Evolutionary conservation across 2,888 invertebrate species (phyloP), one percentile per base, ranked within the genome.

Genomic region (Latheticus oryzae): DNA sequence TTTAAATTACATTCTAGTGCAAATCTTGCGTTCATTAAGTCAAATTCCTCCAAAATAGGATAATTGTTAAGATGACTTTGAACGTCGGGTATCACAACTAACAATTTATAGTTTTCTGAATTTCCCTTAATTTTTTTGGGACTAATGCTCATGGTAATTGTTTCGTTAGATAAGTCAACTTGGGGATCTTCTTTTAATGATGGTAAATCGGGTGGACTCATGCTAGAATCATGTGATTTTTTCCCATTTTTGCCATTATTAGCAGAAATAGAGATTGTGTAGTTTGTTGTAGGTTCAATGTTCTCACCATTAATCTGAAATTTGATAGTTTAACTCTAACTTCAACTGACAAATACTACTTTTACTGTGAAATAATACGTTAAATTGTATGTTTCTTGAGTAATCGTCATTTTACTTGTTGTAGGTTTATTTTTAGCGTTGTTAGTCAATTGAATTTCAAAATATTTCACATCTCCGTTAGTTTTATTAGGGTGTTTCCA

Each of bases 401-500:
- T n/a, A n/a, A 23, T 40, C 11, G 15, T 12, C 8, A 40, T 9
- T 1, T 40, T 28, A 5, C 5, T 19, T 19, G 3, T 11, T 2
- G 4, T 11, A 30, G 3, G 8, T 2, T 11, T 8, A 33, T 13
- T 9, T 30, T 9, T 3, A 30, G 2, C 30, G 7, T 9, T 30
- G 30, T 12, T 5, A 5, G 1, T 11, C 15, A 33, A 33, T 15
- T 26, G 3, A 8, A 43, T 43, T 5, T 26, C 9, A 30, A 43
- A 43, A 8, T 32, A 32, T 5, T 32, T 2, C 16, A 43, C 12
- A 1, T 48, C 37, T 5, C 48, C 48, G 7, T 48, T 48, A 9
- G 35, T 37, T 16, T 8, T n/a, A 15, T 48, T 48, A 3, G 48
- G 48, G 26, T 48, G 48, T 12, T 48, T 48, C 48, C 48, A 48